Evolutionary conservation across 2,113 vertebrate species (phyloP).

Genomic region (Plotosus lineatus): DNA sequence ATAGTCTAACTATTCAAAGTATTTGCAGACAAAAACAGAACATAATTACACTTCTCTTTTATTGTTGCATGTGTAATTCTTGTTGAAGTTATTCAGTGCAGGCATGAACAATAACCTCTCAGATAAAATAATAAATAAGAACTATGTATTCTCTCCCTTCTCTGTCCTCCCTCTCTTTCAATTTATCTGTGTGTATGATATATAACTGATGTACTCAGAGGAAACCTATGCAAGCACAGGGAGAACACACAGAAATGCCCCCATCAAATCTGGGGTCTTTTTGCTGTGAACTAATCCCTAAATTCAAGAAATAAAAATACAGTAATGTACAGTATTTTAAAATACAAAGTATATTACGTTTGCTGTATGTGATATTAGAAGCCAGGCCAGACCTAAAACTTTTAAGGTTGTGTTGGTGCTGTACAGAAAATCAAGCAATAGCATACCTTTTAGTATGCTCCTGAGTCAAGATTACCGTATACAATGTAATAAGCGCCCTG

Average conservation of each 20-base stretch:
- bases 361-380: not conserved
- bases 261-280: too few species aligned
- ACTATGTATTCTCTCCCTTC: not conserved
- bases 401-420: slow-evolving; percentile 1
- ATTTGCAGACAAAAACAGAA: slow-evolving; percentile 44
- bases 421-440: not conserved
- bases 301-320: slow-evolving; percentile 3
- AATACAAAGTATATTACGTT: not conserved
- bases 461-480: not conserved
- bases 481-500: too few species aligned
- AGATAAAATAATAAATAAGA: not conserved
- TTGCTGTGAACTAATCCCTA: too few species aligned
- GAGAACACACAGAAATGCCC: too few species aligned
- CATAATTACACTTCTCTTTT: slow-evolving; percentile 58
- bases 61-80: slow-evolving; percentile 50
- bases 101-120: not conserved
- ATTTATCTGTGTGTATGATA: too few species aligned
- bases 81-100: slow-evolving; percentile 35
- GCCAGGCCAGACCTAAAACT: not conserved
- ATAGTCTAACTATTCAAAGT: slow-evolving; percentile 43
- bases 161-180: too few species aligned
- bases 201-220: too few species aligned
- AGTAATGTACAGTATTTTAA: not conserved
- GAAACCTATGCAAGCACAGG: too few species aligned
- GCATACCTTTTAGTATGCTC: not conserved